Percentiles rank a stretch among this genome's conserved stretches.
Conservation (phyloP, 2,113 vertebrate genomes). For the Phyllopteryx taeniolatus region DNA sequence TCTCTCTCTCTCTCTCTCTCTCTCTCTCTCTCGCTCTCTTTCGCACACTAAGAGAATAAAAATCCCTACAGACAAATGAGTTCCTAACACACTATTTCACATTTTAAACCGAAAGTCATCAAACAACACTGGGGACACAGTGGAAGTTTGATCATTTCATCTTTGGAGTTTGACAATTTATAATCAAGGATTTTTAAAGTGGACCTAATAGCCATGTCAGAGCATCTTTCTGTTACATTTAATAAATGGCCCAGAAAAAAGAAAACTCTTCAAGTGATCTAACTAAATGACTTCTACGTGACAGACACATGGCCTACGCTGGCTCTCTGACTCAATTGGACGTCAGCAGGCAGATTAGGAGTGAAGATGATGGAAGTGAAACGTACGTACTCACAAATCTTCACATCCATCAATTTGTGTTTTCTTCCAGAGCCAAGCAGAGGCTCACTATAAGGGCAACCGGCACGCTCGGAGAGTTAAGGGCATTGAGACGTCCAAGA, state of each 20-base stretch:
- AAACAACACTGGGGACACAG: neutral
- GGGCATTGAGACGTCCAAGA: conserved; percentile 83
- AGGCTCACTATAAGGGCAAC: conserved; percentile 88
- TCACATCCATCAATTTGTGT: neutral
- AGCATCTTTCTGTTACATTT: neutral
- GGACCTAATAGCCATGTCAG: neutral
- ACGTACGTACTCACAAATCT: neutral
- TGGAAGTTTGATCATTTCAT: neutral
- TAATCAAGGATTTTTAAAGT: neutral
- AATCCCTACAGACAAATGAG: neutral
- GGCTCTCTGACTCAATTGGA: neutral
- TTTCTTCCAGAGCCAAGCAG: conserved; percentile 80
- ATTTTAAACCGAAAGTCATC: neutral
- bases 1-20: neutral
- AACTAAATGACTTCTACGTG: neutral
- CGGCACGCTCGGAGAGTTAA: conserved; percentile 85
- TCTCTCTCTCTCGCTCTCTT: neutral
- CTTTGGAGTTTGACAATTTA: neutral
- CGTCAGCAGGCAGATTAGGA: neutral
- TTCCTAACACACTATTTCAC: neutral
- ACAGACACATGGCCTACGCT: neutral
- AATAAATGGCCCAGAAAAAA: neutral
- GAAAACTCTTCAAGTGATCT: neutral
- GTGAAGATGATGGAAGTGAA: neutral
- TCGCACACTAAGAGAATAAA: neutral